Evolutionary conservation across 1,140 invertebrate species (phyloP).

Genomic region (Drosophila melanica): DNA sequence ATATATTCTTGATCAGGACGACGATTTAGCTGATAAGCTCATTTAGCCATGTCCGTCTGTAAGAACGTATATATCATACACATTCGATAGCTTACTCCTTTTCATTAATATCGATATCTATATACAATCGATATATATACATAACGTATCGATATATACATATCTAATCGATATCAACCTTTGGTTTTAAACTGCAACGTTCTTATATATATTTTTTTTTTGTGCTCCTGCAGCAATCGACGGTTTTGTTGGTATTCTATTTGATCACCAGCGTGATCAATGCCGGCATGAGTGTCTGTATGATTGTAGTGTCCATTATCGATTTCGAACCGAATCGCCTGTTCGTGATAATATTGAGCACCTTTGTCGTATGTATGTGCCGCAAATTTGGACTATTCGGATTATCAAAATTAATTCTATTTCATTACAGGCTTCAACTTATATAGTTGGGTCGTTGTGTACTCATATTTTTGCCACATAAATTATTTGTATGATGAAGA

Average conservation of each 20-base stretch:
- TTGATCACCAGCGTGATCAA: conserved; percentile 61
- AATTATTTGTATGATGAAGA: not conserved
- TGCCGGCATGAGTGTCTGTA: not conserved
- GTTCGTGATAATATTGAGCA: not conserved
- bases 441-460: conserved; percentile 59
- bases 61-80: too few species aligned
- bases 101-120: too few species aligned
- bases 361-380: conserved; percentile 35
- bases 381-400: not conserved
- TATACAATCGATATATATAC: too few species aligned
- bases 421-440: conserved; percentile 16
- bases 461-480: conserved; percentile 26
- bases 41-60: too few species aligned
- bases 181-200: too few species aligned
- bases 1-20: too few species aligned
- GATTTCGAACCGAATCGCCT: not conserved
- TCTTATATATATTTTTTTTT: too few species aligned
- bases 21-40: too few species aligned
- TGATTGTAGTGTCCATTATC: not conserved
- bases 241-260: conserved; percentile 55
- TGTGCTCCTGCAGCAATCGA: conserved; percentile 34
- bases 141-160: too few species aligned
- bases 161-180: too few species aligned
- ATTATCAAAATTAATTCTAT: not conserved
- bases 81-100: too few species aligned